Evolutionary conservation across 2,888 invertebrate species (phyloP), one percentile per base, ranked within the genome.

Genomic region (Chrysopilus asiliformis): DNA sequence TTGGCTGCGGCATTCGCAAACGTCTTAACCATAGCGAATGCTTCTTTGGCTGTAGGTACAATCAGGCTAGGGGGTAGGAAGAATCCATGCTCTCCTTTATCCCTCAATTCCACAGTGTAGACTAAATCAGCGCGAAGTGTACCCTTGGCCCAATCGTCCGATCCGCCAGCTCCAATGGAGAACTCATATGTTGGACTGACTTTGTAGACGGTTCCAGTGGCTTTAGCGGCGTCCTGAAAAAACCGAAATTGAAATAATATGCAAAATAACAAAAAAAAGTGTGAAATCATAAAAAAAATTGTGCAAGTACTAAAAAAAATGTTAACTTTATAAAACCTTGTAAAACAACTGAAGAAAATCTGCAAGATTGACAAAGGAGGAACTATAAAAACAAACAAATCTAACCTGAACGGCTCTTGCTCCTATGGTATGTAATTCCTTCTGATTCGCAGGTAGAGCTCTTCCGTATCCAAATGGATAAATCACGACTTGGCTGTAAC

Each of bases 401-500:
- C 51, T 55, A 59, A 78, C 79, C 56, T 68, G 62, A 36, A 82
- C 81, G 32, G 79, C 77, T 52, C 70, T 68, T 19, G 72, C 70
- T 12, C 78, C 85, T n/a, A 82, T 72, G 10, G 53, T 57, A 47
- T 82, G 72, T 40, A 86, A 66, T 40, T 84, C 79, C 37, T 67
- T 58, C 50, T 79, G 68, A 56, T 82, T 81, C 41, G 76, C 72
- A 1, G 84, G 76, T 5, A 79, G 68, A 4, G 69, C 69, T 38
- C 71, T 70, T 48, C 79, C 79, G 55, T 85, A 86, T 14, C 87
- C 87, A 85, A 86, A 89, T 7, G 89, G 86, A 53, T 83, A 82
- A 5, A 89, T 65, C 36, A 87, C 73, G 53, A 81, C 83, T 52
- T 93, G 85, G 0, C 85, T 85, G 45, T 86, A 86, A 50, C 84